These are phyloP conservation scores for Catharus bicknelli DNA, from an alignment of 2,113 vertebrate species.

Conservation along the genomic window DNA sequence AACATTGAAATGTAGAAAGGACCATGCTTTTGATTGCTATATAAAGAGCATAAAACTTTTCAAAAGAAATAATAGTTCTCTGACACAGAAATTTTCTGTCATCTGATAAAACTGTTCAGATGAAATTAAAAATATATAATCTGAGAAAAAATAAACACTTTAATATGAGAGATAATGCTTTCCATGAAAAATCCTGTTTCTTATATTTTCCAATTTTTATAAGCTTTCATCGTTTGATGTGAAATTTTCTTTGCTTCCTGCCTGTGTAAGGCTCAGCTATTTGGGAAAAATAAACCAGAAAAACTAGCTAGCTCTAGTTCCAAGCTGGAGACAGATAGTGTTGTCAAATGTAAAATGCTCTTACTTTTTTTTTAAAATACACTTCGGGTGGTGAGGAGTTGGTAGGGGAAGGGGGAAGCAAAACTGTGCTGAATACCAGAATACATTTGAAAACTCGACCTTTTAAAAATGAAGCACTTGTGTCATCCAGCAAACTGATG, in stretches of 20 bases:
- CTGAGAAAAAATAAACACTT: background rate
- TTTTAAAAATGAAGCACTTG: background rate
- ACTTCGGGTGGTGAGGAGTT: rapidly evolving
- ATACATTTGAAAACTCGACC: background rate
- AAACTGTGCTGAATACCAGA: background rate
- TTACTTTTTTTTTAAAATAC: background rate
- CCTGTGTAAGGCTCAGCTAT: background rate
- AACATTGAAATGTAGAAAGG: background rate
- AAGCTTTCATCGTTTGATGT: background rate
- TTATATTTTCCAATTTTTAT: background rate
- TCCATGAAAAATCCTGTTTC: background rate
- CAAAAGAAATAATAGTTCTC: background rate
- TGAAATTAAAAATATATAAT: background rate
- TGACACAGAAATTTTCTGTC: background rate
- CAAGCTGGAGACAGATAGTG: background rate
- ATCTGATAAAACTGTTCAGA: background rate
- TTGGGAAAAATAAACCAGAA: background rate
- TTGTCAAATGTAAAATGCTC: background rate
- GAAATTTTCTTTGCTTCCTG: background rate
- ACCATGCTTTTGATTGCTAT: background rate
- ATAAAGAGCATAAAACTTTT: background rate
- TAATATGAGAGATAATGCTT: background rate
- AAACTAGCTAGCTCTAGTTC: background rate
- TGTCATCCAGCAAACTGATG: background rate
- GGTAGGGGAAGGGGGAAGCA: background rate